Evolutionary conservation across 1,140 invertebrate species (phyloP).

Genomic region (Halesus radiatus): DNA sequence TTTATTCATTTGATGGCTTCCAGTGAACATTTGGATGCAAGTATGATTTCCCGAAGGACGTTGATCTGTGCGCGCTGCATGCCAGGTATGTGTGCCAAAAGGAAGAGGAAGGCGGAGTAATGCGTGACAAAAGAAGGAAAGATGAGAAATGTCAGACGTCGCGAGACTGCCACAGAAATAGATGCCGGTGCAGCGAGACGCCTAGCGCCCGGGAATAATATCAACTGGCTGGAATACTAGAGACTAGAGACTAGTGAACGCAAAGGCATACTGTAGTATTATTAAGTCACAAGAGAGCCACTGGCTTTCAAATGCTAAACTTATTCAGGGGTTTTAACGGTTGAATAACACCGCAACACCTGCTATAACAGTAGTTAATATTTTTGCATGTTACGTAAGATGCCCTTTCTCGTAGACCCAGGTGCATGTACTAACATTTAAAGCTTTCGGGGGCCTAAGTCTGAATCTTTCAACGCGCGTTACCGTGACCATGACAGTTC

Average conservation of each 20-base stretch:
- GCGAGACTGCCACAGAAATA: slow-evolving; percentile 22
- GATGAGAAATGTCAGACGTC: slow-evolving; percentile 36
- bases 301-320: neutral
- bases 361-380: no score
- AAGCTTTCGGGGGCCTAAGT: no score
- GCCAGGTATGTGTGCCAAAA: slow-evolving; percentile 31
- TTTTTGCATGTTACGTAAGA: no score
- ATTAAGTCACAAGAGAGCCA: neutral
- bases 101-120: slow-evolving; percentile 6
- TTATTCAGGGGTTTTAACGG: no score
- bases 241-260: neutral
- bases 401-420: no score
- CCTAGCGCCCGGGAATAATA: neutral
- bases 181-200: slow-evolving; percentile 13
- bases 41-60: slow-evolving; percentile 10
- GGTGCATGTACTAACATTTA: no score
- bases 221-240: neutral
- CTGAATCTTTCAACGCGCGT: no score
- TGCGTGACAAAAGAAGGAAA: slow-evolving; percentile 28
- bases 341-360: no score
- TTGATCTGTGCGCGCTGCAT: slow-evolving; percentile 8
- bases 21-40: neutral
- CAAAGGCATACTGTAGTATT: neutral
- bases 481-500: no score
- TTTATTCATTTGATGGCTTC: neutral